These are phyloP conservation scores for Rhinella marina DNA, from an alignment of 2,797 vertebrate species.

Conservation along the genomic window DNA sequence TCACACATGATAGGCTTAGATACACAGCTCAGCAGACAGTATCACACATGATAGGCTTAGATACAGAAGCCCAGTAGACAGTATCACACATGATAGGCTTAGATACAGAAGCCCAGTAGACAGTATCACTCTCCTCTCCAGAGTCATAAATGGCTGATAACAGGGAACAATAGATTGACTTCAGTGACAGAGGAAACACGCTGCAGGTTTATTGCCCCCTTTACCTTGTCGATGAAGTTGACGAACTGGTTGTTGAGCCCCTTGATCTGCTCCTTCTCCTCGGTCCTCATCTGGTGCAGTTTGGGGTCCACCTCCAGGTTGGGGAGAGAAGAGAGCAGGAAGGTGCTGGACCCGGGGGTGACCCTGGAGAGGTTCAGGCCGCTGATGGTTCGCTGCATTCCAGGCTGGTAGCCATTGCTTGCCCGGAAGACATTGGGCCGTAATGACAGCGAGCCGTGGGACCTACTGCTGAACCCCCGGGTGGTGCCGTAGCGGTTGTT, in stretches of 20 bases:
- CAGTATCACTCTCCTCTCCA: neutral
- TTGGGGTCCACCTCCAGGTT: constrained; percentile 82
- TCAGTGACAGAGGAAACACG: neutral
- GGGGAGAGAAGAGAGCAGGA: constrained; percentile 78
- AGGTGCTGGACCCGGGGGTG: constrained; percentile 67
- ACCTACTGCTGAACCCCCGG: constrained; percentile 61
- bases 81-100: too few relatives aligned
- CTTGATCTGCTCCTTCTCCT: constrained; percentile 90
- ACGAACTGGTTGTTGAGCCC: constrained; percentile 85
- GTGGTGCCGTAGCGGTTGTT: constrained; percentile 27
- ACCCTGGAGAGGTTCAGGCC: constrained; percentile 50
- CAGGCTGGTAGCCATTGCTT: constrained; percentile 53
- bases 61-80: too few relatives aligned
- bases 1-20: too few relatives aligned
- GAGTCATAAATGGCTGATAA: neutral
- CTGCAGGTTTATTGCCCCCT: neutral
- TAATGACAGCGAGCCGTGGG: constrained; percentile 59
- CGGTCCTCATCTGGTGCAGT: constrained; percentile 75
- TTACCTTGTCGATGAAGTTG: constrained; percentile 86
- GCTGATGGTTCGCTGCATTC: constrained; percentile 58
- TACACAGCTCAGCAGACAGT: too few relatives aligned
- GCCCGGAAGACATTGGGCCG: constrained; percentile 29
- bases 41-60: too few relatives aligned
- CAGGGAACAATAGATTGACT: neutral
- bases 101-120: too few relatives aligned